These are phyloP conservation scores for Cristatella mucedo DNA, from an alignment of 2,888 invertebrate species.

Conservation along the genomic window DNA sequence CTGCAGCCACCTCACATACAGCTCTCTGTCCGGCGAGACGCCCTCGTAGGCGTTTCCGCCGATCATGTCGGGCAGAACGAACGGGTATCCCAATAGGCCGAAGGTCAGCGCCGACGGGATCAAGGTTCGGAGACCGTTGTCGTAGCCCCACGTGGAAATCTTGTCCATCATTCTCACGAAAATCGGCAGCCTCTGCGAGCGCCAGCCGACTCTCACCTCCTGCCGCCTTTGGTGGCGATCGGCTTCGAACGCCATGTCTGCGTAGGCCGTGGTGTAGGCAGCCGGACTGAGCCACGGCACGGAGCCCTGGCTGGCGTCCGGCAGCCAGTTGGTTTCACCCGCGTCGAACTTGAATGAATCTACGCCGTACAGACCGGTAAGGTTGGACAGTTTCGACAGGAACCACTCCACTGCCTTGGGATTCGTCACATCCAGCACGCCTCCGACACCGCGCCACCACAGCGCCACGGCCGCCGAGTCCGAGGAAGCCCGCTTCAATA, in stretches of 20 bases:
- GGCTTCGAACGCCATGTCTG: slow-evolving; percentile 17
- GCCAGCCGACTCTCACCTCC: slow-evolving; percentile 68
- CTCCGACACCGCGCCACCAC: slow-evolving; percentile 10
- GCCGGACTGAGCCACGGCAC: slow-evolving; percentile 16
- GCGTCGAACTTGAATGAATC: slow-evolving; percentile 76
- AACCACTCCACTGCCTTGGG: slow-evolving; percentile 63
- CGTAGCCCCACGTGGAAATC: slow-evolving; percentile 65
- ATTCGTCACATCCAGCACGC: slow-evolving; percentile 69
- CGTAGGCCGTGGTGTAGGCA: slow-evolving; percentile 19
- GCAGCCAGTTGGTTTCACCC: slow-evolving; percentile 40
- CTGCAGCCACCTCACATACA: slow-evolving; percentile 64
- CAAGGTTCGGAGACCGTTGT: slow-evolving; percentile 57
- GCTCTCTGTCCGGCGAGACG: slow-evolving; percentile 23
- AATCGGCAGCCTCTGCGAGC: slow-evolving; percentile 65
- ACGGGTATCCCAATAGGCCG: slow-evolving; percentile 47
- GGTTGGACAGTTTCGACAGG: slow-evolving; percentile 48
- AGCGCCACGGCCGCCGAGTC: slow-evolving; percentile 38
- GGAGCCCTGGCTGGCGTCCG: slow-evolving; percentile 15
- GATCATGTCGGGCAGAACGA: slow-evolving; percentile 76
- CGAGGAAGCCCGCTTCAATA: too few species aligned
- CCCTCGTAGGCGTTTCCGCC: slow-evolving; percentile 29
- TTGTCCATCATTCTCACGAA: slow-evolving; percentile 72
- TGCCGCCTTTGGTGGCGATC: slow-evolving; percentile 43
- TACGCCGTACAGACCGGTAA: slow-evolving; percentile 52
- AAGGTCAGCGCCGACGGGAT: slow-evolving; percentile 58